phyloP scores from a whole-genome alignment of 1,140 invertebrate species.

The Homalodisca vitripennis region DNA sequence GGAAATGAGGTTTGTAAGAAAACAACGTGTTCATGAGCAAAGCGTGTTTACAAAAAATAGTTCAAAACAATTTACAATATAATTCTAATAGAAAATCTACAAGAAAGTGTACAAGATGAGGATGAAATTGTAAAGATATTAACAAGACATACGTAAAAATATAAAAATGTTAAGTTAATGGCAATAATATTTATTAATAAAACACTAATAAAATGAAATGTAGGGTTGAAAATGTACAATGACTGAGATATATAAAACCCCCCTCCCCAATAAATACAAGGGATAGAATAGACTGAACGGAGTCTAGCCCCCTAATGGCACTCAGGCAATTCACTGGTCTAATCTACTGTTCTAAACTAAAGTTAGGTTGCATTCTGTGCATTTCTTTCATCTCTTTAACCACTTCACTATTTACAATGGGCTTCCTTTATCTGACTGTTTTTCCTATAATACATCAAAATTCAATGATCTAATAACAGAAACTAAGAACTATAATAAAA shows the following conservation, averaged over 20 bases:
- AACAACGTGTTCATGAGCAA: too few relatives aligned
- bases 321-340: constrained; percentile 8
- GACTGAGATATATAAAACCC: not conserved
- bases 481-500: not conserved
- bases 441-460: not conserved
- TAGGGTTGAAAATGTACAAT: not conserved
- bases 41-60: constrained; percentile 14
- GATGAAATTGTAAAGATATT: not conserved
- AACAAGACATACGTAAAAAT: not conserved
- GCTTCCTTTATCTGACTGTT: not conserved
- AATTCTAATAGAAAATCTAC: not conserved
- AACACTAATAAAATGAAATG: not conserved
- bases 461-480: not conserved
- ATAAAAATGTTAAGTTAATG: constrained; percentile 23
- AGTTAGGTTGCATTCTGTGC: constrained; percentile 5
- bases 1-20: too few relatives aligned
- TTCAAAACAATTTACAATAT: not conserved
- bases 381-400: not conserved
- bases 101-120: not conserved
- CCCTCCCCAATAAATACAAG: constrained; percentile 23
- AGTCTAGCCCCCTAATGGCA: constrained; percentile 19
- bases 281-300: constrained; percentile 7
- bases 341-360: not conserved
- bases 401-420: not conserved
- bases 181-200: constrained; percentile 2